Evolutionary conservation across 2,797 vertebrate genomes (phyloP).

Genomic region (Helostoma temminkii): DNA sequence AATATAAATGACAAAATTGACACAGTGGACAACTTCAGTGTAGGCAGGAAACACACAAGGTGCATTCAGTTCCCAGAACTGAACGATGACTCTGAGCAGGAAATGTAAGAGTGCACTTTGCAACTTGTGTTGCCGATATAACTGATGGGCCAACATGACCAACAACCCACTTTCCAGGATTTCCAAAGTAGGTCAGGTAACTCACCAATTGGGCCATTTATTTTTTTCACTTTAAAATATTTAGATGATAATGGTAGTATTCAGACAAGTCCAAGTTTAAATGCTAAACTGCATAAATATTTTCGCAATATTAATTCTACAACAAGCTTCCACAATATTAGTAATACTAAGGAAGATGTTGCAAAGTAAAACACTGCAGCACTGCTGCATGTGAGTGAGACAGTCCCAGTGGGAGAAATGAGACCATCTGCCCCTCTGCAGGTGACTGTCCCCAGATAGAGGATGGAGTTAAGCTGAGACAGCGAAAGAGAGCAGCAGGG

Average conservation of each 20-base stretch:
- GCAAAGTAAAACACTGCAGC: conserved; percentile 33
- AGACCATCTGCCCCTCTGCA: conserved; percentile 85
- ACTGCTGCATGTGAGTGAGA: conserved; percentile 48
- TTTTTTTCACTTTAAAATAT: conserved; percentile 3
- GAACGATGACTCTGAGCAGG: neutral
- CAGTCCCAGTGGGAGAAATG: conserved; percentile 73
- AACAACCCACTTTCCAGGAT: conserved; percentile 31
- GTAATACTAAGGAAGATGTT: conserved; percentile 5
- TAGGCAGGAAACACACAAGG: neutral
- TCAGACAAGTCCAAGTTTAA: neutral
- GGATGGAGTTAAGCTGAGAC: conserved; percentile 81
- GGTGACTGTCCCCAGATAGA: conserved; percentile 79
- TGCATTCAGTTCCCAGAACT: neutral
- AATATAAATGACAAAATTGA: neutral
- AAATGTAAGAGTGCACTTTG: neutral
- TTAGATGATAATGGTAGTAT: neutral
- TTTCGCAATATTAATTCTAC: conserved; percentile 8
- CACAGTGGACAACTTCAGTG: neutral
- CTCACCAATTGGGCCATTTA: conserved; percentile 8
- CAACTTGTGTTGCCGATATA: conserved; percentile 12
- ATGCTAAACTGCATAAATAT: neutral
- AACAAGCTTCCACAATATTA: neutral
- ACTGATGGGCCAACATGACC: conserved; percentile 27
- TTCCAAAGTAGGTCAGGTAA: conserved; percentile 54
- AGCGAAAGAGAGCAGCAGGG: conserved; percentile 78